These are phyloP conservation scores for Lacerta viridis DNA, from an alignment of 2,797 vertebrate species.

Conservation along the genomic window DNA sequence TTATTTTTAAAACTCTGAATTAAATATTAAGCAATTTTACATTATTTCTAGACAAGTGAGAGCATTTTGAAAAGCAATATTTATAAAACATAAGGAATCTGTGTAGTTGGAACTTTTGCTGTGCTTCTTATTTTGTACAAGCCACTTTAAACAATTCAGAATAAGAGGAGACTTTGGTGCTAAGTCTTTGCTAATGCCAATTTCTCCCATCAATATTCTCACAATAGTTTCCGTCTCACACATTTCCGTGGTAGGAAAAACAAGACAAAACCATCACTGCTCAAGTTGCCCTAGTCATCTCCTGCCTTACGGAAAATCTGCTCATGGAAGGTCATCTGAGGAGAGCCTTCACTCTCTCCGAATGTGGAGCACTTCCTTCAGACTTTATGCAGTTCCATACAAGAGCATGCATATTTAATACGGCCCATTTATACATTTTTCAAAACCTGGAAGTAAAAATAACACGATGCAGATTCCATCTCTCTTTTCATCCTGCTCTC, in stretches of 20 bases:
- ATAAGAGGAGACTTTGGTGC: not conserved
- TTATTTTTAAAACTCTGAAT: too few relatives aligned
- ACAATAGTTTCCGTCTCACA: not conserved
- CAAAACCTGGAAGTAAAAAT: slow-evolving; percentile 47
- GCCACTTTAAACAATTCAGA: not conserved
- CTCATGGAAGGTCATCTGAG: not conserved
- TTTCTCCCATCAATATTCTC: not conserved
- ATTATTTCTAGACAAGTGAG: too few relatives aligned
- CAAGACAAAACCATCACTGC: not conserved
- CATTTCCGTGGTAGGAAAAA: not conserved
- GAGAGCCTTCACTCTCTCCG: not conserved
- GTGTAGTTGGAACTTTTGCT: not conserved
- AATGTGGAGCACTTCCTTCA: not conserved
- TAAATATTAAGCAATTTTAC: too few relatives aligned
- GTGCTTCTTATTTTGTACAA: not conserved
- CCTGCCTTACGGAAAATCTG: not conserved
- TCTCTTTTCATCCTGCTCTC: slow-evolving; percentile 25
- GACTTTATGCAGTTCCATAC: not conserved
- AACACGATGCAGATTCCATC: slow-evolving; percentile 13
- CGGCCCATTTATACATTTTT: slow-evolving; percentile 47
- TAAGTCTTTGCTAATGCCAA: not conserved
- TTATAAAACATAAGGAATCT: not conserved
- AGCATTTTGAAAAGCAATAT: not conserved
- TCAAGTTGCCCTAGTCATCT: not conserved
- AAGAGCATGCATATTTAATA: not conserved